Percentiles rank a stretch among this genome's conserved stretches.
These are phyloP conservation scores for Naja naja DNA, from an alignment of 2,113 vertebrate genomes.

Conservation along the genomic window DNA sequence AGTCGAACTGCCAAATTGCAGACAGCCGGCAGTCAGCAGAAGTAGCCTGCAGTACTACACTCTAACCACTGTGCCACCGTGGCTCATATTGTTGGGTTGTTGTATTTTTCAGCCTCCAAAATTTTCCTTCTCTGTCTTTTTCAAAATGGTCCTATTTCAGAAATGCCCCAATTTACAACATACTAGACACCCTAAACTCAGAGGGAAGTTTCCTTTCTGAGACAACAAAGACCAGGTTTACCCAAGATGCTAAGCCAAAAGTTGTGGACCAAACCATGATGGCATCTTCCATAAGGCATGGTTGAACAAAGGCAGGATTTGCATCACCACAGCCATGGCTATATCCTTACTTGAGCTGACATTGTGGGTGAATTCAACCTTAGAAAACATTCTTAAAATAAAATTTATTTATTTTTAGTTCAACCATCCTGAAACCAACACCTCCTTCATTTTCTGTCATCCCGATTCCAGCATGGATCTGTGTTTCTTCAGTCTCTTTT, in stretches of 20 bases:
- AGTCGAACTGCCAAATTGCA: no score
- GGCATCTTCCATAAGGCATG: not conserved
- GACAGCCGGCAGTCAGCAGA: no score
- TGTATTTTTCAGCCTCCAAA: slow-evolving; percentile 39
- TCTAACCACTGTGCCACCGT: no score
- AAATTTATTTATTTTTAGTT: not conserved
- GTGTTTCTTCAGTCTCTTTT: not conserved
- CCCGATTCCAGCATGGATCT: not conserved
- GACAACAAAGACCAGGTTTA: not conserved
- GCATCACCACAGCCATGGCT: not conserved
- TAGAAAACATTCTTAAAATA: not conserved
- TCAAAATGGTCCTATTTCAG: slow-evolving; percentile 28
- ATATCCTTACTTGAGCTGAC: not conserved
- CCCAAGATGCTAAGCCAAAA: not conserved
- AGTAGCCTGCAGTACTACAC: no score
- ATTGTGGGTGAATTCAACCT: not conserved
- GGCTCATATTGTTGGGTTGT: slow-evolving; percentile 14
- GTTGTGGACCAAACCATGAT: not conserved
- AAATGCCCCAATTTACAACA: slow-evolving; percentile 59
- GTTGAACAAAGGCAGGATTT: not conserved
- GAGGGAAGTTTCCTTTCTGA: not conserved
- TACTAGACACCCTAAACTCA: slow-evolving; percentile 5
- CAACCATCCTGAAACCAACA: not conserved
- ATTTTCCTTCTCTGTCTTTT: slow-evolving; percentile 34
- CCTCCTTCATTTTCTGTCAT: not conserved